Base-by-base conservation (phyloP, 2,113 vertebrate species). In the Oncorhynchus kisutch region DNA sequence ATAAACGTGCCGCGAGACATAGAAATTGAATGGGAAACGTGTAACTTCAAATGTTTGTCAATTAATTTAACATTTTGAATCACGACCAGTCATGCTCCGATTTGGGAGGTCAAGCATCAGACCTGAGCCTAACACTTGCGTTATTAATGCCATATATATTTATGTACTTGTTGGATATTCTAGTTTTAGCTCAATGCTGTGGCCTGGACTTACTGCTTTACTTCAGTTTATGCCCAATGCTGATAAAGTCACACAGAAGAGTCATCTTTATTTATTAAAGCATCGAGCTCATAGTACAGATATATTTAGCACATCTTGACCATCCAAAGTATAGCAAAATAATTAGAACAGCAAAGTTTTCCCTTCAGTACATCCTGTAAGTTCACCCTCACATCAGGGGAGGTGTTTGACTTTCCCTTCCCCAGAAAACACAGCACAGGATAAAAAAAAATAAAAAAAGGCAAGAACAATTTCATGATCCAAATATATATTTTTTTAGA, bases 251-350 rank as follows among this genome's bases (percentile, higher is more conserved):
- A 24, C 78, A 79, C 70, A 84, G 78, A 80, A 79, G 80, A 84
- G 85, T 70, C 75, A 57, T 80, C 39, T 45, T 45, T 87, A 89
- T 91, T 92, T 87, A 91, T 85, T 89, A 86, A 89, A 84, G 91
- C 93, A 91, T 93, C 84, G 92, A 94, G 92, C 92, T 92, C 89
- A 74, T 85, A 45, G 9, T 45, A 94, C 92, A 93, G 91, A 93
- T 93, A 92, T 90, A 93, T 90, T 91, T 84, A 94, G 92, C 92
- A 94, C 92, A 94, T 93, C 91, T 93, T 92, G 92, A 94, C 88
- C 86, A 92, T 91, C 83, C 89, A 92, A 90, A 86, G 92, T 92
- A 91, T 86, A 88, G 93, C 92, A 93, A 93, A 91, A 93, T 86
- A 93, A 92, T 88, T 89, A 85, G 77, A 92, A 92, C 85, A 88